These are phyloP conservation scores for Typhlichthys subterraneus DNA, from an alignment of 2,797 vertebrate species.

Conservation along the genomic window DNA sequence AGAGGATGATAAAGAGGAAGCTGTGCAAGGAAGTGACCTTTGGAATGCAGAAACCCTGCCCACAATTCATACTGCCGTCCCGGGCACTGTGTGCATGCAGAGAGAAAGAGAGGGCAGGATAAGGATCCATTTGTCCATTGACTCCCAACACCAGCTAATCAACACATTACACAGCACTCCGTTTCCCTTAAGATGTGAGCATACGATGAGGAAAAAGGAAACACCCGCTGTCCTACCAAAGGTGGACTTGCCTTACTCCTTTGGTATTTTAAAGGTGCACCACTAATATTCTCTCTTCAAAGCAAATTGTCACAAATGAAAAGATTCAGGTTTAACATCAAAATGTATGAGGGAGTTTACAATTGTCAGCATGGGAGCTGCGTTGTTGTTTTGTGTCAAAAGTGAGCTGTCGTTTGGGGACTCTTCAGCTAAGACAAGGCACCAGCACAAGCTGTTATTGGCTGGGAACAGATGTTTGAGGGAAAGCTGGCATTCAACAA, in stretches of 20 bases:
- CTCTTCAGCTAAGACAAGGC: slow-evolving; percentile 72
- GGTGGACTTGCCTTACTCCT: no score
- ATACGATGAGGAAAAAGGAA: no score
- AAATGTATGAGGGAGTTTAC: slow-evolving; percentile 48
- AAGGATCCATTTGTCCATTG: slow-evolving; percentile 42
- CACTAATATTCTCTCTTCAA: slow-evolving; percentile 24
- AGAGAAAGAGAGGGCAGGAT: slow-evolving; percentile 49
- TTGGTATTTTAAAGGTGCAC: no score
- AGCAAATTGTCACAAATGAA: slow-evolving; percentile 10
- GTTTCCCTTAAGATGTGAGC: slow-evolving; percentile 40
- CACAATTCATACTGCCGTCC: slow-evolving; percentile 69
- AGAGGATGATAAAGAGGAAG: slow-evolving; percentile 83
- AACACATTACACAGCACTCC: slow-evolving; percentile 45
- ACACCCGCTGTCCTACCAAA: no score
- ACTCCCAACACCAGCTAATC: slow-evolving; percentile 52
- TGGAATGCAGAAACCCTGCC: slow-evolving; percentile 66
- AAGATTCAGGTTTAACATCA: slow-evolving; percentile 37
- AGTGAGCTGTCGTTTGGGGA: slow-evolving; percentile 68
- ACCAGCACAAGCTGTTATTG: slow-evolving; percentile 80
- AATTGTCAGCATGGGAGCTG: slow-evolving; percentile 58
- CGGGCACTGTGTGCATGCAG: slow-evolving; percentile 45
- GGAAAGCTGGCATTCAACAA: slow-evolving; percentile 78
- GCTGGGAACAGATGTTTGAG: slow-evolving; percentile 81
- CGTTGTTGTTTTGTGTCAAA: slow-evolving; percentile 72
- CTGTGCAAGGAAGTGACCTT: slow-evolving; percentile 82